These are phyloP conservation scores for Zeus faber DNA, from an alignment of 2,113 vertebrate species.

Conservation along the genomic window DNA sequence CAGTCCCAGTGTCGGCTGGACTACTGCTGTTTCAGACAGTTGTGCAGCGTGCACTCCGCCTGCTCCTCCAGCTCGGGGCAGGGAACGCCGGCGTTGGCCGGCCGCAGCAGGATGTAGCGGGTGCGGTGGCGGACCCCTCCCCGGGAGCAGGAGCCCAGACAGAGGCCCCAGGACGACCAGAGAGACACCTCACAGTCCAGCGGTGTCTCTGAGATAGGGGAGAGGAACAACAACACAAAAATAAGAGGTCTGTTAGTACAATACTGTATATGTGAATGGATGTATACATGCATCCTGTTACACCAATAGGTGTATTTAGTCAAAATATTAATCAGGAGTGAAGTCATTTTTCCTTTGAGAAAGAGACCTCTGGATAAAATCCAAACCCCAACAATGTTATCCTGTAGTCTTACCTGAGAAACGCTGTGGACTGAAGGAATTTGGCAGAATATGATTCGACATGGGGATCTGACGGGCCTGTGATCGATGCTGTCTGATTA, in stretches of 20 bases:
- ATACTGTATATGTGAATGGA: too few relatives aligned
- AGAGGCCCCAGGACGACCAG: constrained; percentile 81
- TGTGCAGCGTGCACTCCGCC: constrained; percentile 69
- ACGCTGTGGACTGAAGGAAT: constrained; percentile 56
- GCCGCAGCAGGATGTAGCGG: constrained; percentile 78
- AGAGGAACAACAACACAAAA: neutral
- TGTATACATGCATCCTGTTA: neutral
- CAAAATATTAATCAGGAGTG: too few relatives aligned
- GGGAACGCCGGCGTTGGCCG: constrained; percentile 72
- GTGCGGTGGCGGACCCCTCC: constrained; percentile 72
- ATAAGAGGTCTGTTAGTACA: too few relatives aligned
- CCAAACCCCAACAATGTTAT: too few relatives aligned
- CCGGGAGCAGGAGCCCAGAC: constrained; percentile 70
- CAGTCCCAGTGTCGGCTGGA: constrained; percentile 46
- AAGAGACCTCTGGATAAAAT: too few relatives aligned
- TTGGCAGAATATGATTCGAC: constrained; percentile 78
- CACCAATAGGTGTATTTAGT: too few relatives aligned
- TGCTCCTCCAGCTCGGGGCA: constrained; percentile 81
- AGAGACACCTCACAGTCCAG: constrained; percentile 79
- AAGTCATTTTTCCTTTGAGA: too few relatives aligned
- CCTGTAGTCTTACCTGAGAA: constrained; percentile 69
- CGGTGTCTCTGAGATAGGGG: constrained; percentile 64
- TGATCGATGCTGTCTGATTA: constrained; percentile 60
- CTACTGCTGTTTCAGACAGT: constrained; percentile 67
- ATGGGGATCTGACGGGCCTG: constrained; percentile 55